Evolutionary conservation across 2,888 invertebrate species (phyloP).

Genomic region (Lomographa bimaculata): DNA sequence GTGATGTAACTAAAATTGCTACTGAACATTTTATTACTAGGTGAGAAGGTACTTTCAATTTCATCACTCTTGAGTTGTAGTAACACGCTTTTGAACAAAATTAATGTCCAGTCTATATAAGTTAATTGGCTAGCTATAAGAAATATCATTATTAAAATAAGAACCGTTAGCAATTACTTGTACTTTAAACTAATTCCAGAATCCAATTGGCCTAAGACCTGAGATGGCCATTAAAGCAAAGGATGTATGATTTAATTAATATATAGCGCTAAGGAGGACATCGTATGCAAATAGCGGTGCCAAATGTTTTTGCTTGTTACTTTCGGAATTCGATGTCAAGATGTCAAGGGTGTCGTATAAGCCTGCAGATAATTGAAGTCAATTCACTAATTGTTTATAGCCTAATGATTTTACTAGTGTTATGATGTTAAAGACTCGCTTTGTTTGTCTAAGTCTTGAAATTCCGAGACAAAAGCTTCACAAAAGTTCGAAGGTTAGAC

Average conservation of each 20-base stretch:
- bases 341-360: slow-evolving; percentile 30
- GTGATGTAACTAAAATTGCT: slow-evolving; percentile 25
- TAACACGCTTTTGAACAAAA: too few relatives aligned
- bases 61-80: slow-evolving; percentile 12
- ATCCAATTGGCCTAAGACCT: slow-evolving; percentile 25
- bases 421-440: slow-evolving; percentile 1
- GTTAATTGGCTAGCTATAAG: too few relatives aligned
- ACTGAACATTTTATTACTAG: slow-evolving; percentile 19
- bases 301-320: slow-evolving; percentile 30
- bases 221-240: slow-evolving; percentile 20
- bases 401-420: slow-evolving; percentile 17
- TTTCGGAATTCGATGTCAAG: slow-evolving; percentile 32
- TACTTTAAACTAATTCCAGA: slow-evolving; percentile 21
- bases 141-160: too few relatives aligned
- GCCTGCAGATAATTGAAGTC: slow-evolving; percentile 19
- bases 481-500: slow-evolving; percentile 8
- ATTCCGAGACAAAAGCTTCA: slow-evolving; percentile 4
- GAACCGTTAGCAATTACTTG: slow-evolving; percentile 10
- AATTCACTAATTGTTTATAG: slow-evolving; percentile 24
- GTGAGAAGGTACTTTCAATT: slow-evolving; percentile 21
- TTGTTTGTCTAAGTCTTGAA: slow-evolving; percentile 10
- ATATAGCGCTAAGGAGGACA: slow-evolving; percentile 17
- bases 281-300: slow-evolving; percentile 12
- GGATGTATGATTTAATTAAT: slow-evolving; percentile 27
- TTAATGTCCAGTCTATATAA: too few relatives aligned